These are phyloP conservation scores for Caretta caretta DNA, from an alignment of 2,113 vertebrate genomes.

Conservation along the genomic window DNA sequence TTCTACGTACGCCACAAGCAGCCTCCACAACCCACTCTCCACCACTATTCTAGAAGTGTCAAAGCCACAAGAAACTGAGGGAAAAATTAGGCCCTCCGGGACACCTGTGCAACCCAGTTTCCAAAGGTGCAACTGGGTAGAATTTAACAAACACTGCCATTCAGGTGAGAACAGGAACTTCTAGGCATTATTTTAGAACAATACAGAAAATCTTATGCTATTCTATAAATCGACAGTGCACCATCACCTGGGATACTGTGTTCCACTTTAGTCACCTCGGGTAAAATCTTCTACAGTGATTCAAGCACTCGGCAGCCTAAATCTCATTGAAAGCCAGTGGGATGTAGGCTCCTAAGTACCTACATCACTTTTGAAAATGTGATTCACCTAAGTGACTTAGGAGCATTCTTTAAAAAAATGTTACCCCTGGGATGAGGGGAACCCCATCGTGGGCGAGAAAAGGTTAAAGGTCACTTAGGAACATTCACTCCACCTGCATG, in stretches of 20 bases:
- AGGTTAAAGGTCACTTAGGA: not conserved
- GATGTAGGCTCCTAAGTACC: not conserved
- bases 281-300: not conserved
- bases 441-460: not conserved
- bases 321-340: accelerated
- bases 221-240: accelerated
- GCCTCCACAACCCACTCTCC: not conserved
- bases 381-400: not conserved
- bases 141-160: not conserved
- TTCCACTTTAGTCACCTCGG: not conserved
- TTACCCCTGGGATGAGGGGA: not conserved
- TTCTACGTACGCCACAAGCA: not conserved
- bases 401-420: not conserved
- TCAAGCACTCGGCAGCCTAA: not conserved
- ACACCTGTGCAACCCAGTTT: not conserved
- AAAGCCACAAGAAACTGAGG: not conserved
- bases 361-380: not conserved
- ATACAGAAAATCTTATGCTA: not conserved
- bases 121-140: not conserved
- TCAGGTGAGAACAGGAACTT: not conserved
- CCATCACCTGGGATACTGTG: not conserved
- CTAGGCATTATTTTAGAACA: not conserved
- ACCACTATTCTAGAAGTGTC: not conserved
- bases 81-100: not conserved
- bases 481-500: not conserved